Evolutionary conservation across 1,140 invertebrate species (phyloP).

Genomic region (Drosophila pachea): DNA sequence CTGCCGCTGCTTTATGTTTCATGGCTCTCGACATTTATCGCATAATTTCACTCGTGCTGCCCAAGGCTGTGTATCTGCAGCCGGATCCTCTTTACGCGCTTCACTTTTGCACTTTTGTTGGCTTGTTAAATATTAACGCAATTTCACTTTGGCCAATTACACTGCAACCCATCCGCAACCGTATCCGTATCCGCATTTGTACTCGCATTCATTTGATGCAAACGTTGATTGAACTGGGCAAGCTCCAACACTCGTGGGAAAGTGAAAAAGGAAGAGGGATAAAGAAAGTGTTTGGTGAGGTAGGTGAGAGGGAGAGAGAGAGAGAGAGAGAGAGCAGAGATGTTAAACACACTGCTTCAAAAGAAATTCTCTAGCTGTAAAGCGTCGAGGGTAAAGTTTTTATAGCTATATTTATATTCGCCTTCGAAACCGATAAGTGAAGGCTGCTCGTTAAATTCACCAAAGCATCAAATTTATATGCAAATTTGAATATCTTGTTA

Average conservation of each 20-base stretch:
- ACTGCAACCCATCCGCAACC: slow-evolving; percentile 59
- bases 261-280: too few relatives aligned
- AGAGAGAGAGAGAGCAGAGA: too few relatives aligned
- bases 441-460: slow-evolving; percentile 66
- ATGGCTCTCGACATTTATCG: slow-evolving; percentile 27
- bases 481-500: slow-evolving; percentile 58
- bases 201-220: slow-evolving; percentile 50
- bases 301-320: too few relatives aligned
- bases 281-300: too few relatives aligned
- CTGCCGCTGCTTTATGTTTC: slow-evolving; percentile 3
- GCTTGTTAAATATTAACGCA: slow-evolving; percentile 76
- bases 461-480: slow-evolving; percentile 62
- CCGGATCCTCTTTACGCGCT: slow-evolving; percentile 33
- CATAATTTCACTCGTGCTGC: slow-evolving; percentile 51
- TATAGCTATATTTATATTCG: slow-evolving; percentile 11
- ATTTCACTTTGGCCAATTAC: slow-evolving; percentile 74
- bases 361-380: slow-evolving; percentile 59
- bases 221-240: slow-evolving; percentile 34
- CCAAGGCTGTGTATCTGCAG: slow-evolving; percentile 27
- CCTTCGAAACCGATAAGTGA: slow-evolving; percentile 48
- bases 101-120: slow-evolving; percentile 61
- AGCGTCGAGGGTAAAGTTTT: slow-evolving; percentile 23
- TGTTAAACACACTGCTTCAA: neutral
- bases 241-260: neutral
- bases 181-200: slow-evolving; percentile 5